phyloP scores from a whole-genome alignment of 2,888 invertebrate genomes.

The Drosophila nr. medialis region DNA sequence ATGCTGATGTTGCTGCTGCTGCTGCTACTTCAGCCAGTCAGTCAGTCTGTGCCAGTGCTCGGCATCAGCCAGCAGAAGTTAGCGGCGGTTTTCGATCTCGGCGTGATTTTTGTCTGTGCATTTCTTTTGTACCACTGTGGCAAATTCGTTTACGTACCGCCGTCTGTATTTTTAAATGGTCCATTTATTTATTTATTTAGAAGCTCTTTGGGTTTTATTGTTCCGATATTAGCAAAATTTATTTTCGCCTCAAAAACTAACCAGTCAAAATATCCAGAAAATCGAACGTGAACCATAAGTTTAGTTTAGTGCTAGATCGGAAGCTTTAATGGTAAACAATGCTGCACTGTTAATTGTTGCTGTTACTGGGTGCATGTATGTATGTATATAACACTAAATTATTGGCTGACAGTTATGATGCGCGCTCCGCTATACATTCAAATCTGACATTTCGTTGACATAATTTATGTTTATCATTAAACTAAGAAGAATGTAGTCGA shows the following conservation, averaged over 20 bases:
- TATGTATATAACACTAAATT: constrained; percentile 65
- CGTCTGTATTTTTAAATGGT: constrained; percentile 43
- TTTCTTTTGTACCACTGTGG: constrained; percentile 19
- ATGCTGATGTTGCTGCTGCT: constrained; percentile 12
- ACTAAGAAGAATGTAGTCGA: constrained; percentile 9
- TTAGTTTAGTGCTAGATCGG: constrained; percentile 51
- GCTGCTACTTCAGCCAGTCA: constrained; percentile 54
- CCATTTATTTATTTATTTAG: constrained; percentile 53
- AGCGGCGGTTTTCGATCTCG: constrained; percentile 41
- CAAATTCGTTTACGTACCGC: constrained; percentile 29
- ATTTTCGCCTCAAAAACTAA: constrained; percentile 25
- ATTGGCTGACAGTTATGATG: constrained; percentile 19
- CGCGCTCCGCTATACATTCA: constrained; percentile 11
- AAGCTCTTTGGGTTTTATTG: constrained; percentile 37
- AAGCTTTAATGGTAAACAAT: constrained; percentile 73
- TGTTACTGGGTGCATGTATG: constrained; percentile 50
- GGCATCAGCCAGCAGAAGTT: constrained; percentile 64
- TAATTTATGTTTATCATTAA: constrained; percentile 61
- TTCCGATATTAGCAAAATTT: constrained; percentile 28
- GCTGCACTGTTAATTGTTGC: constrained; percentile 22
- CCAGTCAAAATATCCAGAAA: constrained; percentile 17
- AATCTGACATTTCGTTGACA: constrained; percentile 27
- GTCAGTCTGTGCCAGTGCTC: constrained; percentile 76
- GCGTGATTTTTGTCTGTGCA: constrained; percentile 21
- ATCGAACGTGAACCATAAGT: constrained; percentile 35